These are phyloP conservation scores for Ancistrus triradiatus DNA, from an alignment of 2,113 vertebrate genomes.

Conservation along the genomic window DNA sequence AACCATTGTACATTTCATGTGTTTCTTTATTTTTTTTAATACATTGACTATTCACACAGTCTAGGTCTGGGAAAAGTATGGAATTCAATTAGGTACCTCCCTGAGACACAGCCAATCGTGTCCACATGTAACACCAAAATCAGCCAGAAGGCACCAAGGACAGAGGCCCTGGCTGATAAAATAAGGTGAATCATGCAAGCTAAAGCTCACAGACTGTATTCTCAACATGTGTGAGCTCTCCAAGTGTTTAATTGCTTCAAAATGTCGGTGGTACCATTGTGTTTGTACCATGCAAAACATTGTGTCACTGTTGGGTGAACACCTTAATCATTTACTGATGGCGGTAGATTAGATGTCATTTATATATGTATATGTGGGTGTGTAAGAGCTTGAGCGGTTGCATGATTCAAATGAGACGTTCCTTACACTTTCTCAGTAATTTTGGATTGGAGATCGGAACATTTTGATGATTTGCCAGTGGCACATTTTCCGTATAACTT, in stretches of 20 bases:
- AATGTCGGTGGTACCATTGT: slow-evolving; percentile 1
- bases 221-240: neutral
- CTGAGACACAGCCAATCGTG: no score
- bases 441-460: neutral
- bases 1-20: no score
- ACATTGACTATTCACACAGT: no score
- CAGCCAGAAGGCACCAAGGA: no score
- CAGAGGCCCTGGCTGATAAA: no score
- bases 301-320: slow-evolving; percentile 7
- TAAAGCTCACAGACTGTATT: neutral
- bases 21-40: no score
- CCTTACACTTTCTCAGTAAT: slow-evolving; percentile 8
- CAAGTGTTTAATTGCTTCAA: neutral
- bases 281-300: neutral
- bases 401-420: slow-evolving; percentile 14
- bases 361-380: slow-evolving; percentile 19
- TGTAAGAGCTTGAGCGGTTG: neutral
- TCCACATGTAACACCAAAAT: no score
- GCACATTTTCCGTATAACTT: no score
- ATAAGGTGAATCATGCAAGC: no score
- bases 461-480: slow-evolving; percentile 26
- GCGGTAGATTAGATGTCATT: slow-evolving; percentile 9
- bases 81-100: no score
- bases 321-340: neutral
- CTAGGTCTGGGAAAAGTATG: no score